Base-by-base conservation (phyloP, 2,797 vertebrate genomes). In the Sebastiscus albofasciatus region DNA sequence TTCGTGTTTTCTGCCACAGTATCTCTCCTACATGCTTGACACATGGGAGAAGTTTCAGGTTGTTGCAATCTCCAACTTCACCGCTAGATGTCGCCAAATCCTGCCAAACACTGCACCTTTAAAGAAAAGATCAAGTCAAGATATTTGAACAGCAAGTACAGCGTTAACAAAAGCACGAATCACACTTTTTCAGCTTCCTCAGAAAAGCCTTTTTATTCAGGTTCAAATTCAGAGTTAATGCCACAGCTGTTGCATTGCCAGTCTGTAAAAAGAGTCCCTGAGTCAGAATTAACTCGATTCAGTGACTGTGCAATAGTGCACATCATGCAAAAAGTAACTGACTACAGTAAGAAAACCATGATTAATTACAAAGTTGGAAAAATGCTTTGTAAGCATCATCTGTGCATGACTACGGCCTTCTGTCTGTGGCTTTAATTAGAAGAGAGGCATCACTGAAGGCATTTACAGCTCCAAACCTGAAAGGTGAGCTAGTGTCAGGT, bases 261-360 rank as follows among this genome's bases (percentile, higher is more conserved):
- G 81, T 87, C 83, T 86, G 78, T 88, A 86, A 86, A 36, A 91
- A 85, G 81, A 89, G 87, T 93, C 91, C 92, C 92, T 87, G 92
- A 95, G 92, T 92, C 85, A 93, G 86, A 92, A 87, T 80, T 59
- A 93, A 93, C 90, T 94, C 33, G 34, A 86, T 88, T 92, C 89
- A 86, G 74, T 79, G 85, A 82, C 85, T 72, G 89, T 89, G 90
- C 88, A 79, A 36, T 64, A 61, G 72, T 31, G 89, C 90, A 91
- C 90, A 86, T 84, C 91, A 93, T 94, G 92, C 92, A 92, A 87
- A 88, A 83, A 83, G 74, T 42, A 70, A 84, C 4, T 2, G 67
- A 77, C 77, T 77, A 90, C 76, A 78, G 67, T 83, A 89, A 84
- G 82, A 90, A 39, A 90, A 87, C 74, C 46, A 82, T 68, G 55